Evolutionary conservation across 2,113 vertebrate genomes (phyloP).

Genomic region (Hiodon alosoides): DNA sequence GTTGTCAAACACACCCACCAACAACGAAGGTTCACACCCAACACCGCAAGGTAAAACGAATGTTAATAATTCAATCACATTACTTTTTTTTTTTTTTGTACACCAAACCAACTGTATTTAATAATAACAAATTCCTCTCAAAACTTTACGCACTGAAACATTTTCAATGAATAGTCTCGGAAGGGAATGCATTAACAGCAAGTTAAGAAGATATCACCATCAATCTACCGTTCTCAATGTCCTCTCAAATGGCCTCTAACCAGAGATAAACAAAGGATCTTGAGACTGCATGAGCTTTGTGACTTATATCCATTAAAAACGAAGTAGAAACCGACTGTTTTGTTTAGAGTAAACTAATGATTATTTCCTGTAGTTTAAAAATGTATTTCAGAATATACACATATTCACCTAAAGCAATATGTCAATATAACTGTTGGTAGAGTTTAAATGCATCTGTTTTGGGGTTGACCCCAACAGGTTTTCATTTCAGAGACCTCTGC

Average conservation of each 20-base stretch:
- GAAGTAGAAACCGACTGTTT: background rate
- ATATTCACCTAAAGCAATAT: slow-evolving; percentile 27
- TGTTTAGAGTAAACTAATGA: background rate
- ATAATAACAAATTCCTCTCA: background rate
- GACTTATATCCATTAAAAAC: background rate
- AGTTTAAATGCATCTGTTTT: slow-evolving; percentile 13
- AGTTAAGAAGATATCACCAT: slow-evolving; percentile 2
- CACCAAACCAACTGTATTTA: background rate
- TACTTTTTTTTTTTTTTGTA: background rate
- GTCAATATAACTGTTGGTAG: slow-evolving; percentile 6
- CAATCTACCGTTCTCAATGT: slow-evolving; percentile 3
- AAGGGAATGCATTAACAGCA: background rate
- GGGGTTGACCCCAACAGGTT: background rate
- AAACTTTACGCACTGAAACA: background rate
- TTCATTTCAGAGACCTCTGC: background rate
- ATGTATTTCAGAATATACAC: slow-evolving; percentile 4
- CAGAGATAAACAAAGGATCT: background rate
- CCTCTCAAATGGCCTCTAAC: slow-evolving; percentile 3
- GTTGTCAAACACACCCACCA: background rate
- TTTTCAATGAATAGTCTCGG: slow-evolving; percentile 3
- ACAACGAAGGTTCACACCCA: background rate
- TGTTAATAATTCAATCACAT: background rate
- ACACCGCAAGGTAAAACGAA: background rate
- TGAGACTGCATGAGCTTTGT: slow-evolving; percentile 14
- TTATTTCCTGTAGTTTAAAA: background rate